Evolutionary conservation across 2,797 vertebrate species (phyloP).

Genomic region (Cuculus canorus): DNA sequence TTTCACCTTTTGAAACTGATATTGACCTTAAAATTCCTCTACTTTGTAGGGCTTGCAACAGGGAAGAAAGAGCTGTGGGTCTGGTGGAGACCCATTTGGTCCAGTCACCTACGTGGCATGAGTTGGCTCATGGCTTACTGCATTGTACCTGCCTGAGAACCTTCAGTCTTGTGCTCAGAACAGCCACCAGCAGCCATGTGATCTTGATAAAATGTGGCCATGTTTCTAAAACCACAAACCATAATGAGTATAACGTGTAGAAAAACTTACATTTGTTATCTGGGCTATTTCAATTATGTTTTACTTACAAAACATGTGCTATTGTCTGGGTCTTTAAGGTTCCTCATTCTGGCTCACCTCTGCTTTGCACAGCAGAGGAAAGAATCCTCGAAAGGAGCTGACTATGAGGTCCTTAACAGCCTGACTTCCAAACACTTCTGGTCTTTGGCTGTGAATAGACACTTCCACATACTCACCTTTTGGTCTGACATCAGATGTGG

Average conservation of each 20-base stretch:
- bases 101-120: fast-evolving
- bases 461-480: neutral
- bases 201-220: neutral
- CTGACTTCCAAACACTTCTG: neutral
- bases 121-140: neutral
- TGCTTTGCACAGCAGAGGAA: neutral
- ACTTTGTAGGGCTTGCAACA: neutral
- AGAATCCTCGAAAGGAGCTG: fast-evolving
- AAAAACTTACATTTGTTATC: neutral
- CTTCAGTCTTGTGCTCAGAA: neutral
- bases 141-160: neutral
- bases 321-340: neutral
- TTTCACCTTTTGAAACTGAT: neutral
- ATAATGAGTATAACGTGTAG: neutral
- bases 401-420: fast-evolving
- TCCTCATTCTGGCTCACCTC: neutral
- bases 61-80: neutral
- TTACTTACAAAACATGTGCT: neutral
- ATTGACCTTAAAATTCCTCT: neutral
- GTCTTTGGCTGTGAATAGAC: neutral
- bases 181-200: neutral
- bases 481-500: neutral
- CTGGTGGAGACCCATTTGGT: neutral
- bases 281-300: neutral
- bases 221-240: neutral